phyloP scores from a whole-genome alignment of 2,797 vertebrate genomes.

The Brotula barbata region DNA sequence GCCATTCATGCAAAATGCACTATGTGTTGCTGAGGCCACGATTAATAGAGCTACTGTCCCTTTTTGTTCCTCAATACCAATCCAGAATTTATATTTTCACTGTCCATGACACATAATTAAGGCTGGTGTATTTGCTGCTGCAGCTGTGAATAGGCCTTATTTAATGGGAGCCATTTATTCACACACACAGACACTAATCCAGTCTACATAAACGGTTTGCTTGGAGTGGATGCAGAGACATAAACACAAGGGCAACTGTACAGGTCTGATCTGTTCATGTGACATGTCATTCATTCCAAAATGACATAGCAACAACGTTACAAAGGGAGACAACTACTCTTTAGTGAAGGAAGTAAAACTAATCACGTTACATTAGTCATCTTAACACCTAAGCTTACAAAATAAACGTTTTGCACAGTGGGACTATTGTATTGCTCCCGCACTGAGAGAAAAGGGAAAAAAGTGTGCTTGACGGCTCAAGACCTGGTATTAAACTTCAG shows the following conservation, averaged over 20 bases:
- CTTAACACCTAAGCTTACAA: conserved; percentile 36
- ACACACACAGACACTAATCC: conserved; percentile 62
- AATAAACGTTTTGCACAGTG: conserved; percentile 27
- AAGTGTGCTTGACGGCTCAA: too few species aligned
- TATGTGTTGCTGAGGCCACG: conserved; percentile 74
- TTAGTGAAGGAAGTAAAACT: conserved; percentile 31
- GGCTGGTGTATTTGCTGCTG: conserved; percentile 80
- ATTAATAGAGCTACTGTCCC: conserved; percentile 69
- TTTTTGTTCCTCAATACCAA: conserved; percentile 72
- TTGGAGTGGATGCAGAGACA: conserved; percentile 54
- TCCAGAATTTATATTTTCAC: conserved; percentile 73
- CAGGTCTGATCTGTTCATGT: conserved; percentile 60
- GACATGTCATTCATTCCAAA: conserved; percentile 69
- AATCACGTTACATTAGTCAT: conserved; percentile 40
- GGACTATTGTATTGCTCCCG: too few species aligned
- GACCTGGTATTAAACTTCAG: too few species aligned
- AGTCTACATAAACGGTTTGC: conserved; percentile 65
- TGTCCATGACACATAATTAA: conserved; percentile 71
- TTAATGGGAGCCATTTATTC: conserved; percentile 64
- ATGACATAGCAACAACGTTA: conserved; percentile 49
- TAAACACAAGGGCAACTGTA: conserved; percentile 68
- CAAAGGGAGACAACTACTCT: conserved; percentile 42
- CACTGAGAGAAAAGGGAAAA: too few species aligned
- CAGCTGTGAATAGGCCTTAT: conserved; percentile 78
- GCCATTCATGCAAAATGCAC: conserved; percentile 77